Conservation (phyloP, 2,113 vertebrate genomes). For the Percina caprodes region DNA sequence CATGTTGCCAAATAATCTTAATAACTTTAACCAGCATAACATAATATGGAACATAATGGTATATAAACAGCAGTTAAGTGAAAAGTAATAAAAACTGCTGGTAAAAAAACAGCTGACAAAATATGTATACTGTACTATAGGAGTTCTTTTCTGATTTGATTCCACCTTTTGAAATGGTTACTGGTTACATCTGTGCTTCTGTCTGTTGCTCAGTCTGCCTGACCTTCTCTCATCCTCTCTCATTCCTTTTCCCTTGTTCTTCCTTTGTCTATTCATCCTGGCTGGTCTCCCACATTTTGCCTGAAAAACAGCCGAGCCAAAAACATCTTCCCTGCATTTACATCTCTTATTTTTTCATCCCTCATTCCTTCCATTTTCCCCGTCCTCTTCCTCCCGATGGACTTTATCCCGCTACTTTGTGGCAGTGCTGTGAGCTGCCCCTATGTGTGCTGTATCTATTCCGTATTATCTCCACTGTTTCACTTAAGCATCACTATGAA, state of each 20-base stretch:
- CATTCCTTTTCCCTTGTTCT: constrained; percentile 27
- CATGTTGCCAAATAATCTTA: constrained; percentile 14
- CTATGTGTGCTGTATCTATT: constrained; percentile 19
- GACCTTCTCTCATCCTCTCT: constrained; percentile 65
- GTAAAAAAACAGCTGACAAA: not conserved
- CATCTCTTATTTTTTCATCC: constrained; percentile 49
- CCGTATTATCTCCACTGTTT: constrained; percentile 2
- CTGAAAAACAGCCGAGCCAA: constrained; percentile 58
- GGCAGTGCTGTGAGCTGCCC: not conserved
- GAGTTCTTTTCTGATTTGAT: constrained; percentile 16
- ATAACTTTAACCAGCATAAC: not conserved
- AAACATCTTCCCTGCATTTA: constrained; percentile 56
- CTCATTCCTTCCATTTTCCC: constrained; percentile 24
- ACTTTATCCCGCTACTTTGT: constrained; percentile 30
- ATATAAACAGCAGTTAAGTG: not conserved
- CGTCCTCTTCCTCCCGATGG: constrained; percentile 1
- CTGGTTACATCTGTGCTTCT: constrained; percentile 24
- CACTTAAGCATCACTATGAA: constrained; percentile 16
- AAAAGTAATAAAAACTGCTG: not conserved
- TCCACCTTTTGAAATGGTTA: constrained; percentile 32
- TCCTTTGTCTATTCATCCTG: constrained; percentile 62
- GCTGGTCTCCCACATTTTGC: constrained; percentile 53
- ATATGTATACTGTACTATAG: not conserved
- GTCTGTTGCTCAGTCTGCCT: constrained; percentile 42
- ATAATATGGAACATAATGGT: not conserved